Conservation (phyloP, 2,113 vertebrate species). For the Scalopus aquaticus region DNA sequence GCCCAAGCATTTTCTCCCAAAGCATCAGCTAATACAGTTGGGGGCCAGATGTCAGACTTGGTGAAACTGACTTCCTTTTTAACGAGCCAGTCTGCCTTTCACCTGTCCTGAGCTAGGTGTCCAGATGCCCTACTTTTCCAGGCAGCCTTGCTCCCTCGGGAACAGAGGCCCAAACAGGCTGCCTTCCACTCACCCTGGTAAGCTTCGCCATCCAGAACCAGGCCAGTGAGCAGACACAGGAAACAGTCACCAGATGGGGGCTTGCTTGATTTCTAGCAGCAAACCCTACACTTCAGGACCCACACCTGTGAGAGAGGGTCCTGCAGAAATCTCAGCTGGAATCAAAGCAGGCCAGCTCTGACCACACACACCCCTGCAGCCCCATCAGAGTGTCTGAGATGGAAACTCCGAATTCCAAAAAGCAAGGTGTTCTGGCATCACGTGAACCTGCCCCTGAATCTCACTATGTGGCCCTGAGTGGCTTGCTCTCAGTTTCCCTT, state of each 20-base stretch:
- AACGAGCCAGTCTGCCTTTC: conserved; percentile 29
- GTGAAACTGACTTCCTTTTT: conserved; percentile 44
- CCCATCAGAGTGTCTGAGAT: neutral
- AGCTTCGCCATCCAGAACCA: neutral
- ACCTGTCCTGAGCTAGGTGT: conserved; percentile 64
- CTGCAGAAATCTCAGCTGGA: neutral
- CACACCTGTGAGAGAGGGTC: neutral
- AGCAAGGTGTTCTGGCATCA: neutral
- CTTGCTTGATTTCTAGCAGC: neutral
- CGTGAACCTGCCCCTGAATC: neutral
- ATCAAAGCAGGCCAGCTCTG: neutral
- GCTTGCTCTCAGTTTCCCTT: neutral
- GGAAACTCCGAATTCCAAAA: neutral
- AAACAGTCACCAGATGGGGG: neutral
- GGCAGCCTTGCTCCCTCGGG: conserved; percentile 29
- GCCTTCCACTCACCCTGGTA: neutral
- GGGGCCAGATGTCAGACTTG: conserved; percentile 40
- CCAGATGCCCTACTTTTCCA: conserved; percentile 58
- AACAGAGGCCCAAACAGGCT: neutral
- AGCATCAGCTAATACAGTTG: neutral
- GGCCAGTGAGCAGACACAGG: neutral
- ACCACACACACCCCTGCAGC: too few relatives aligned
- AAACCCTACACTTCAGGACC: neutral
- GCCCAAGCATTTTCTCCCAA: neutral
- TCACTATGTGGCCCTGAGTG: neutral